Percentiles rank a stretch among this genome's conserved stretches.
Evolutionary conservation across 2,888 invertebrate genomes (phyloP).

Genomic region (Acrobeloides nanus): DNA sequence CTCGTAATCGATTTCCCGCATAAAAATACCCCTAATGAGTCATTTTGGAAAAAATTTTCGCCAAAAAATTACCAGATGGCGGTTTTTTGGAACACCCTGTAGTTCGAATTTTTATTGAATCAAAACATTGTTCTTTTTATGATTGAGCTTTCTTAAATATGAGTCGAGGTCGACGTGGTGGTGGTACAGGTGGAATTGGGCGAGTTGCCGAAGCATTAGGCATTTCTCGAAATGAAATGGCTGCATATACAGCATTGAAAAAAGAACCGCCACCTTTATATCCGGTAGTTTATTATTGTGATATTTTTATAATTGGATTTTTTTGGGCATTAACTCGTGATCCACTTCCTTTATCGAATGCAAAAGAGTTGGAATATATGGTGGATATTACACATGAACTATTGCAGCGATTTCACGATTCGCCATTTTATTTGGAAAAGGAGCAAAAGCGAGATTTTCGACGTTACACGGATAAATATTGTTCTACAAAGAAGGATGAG

Average conservation of each 20-base stretch:
- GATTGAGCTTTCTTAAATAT: constrained; percentile 1
- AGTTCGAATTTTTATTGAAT: too few relatives aligned
- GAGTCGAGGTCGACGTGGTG: constrained; percentile 21
- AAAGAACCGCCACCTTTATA: constrained; percentile 39
- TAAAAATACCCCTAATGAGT: too few relatives aligned
- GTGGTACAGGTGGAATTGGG: constrained; percentile 24
- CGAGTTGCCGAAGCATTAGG: constrained; percentile 44
- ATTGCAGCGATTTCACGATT: constrained; percentile 33
- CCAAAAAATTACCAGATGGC: too few relatives aligned
- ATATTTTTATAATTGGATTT: constrained; percentile 3
- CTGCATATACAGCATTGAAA: constrained; percentile 21
- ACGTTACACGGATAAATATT: constrained; percentile 49
- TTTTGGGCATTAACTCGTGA: constrained; percentile 30
- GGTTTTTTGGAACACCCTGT: too few relatives aligned
- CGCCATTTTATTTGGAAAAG: constrained; percentile 35
- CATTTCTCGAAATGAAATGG: constrained; percentile 44
- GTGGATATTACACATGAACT: constrained; percentile 34
- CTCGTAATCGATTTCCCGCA: too few relatives aligned
- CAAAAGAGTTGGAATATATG: constrained; percentile 34
- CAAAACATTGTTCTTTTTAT: too few relatives aligned
- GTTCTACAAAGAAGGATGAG: constrained; percentile 22
- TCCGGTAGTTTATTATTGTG: constrained; percentile 32
- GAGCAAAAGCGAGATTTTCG: constrained; percentile 34
- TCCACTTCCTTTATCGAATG: constrained; percentile 30
- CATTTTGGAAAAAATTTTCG: too few relatives aligned